These are phyloP conservation scores for Goniozus legneri DNA, from an alignment of 1,140 invertebrate species.

Conservation along the genomic window DNA sequence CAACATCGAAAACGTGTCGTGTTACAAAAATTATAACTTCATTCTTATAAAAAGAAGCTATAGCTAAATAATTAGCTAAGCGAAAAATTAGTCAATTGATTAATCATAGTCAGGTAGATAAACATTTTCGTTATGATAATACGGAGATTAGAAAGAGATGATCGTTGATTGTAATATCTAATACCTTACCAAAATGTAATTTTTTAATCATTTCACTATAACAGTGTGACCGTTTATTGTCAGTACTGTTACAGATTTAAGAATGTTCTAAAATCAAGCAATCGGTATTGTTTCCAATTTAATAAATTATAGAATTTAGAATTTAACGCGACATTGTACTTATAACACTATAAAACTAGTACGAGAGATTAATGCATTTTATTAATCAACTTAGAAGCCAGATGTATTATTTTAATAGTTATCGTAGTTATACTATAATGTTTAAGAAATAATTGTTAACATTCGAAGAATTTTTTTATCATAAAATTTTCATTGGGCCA, in stretches of 20 bases:
- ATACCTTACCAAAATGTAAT: no score
- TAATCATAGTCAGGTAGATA: constrained; percentile 10
- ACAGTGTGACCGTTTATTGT: no score
- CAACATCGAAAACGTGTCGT: background rate
- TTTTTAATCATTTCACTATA: no score
- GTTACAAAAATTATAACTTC: background rate
- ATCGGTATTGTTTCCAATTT: background rate
- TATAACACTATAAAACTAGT: background rate
- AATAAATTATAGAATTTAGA: background rate
- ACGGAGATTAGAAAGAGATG: background rate
- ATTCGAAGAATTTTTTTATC: constrained; percentile 19
- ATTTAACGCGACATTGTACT: background rate
- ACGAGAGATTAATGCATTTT: constrained; percentile 10
- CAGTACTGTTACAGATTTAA: no score
- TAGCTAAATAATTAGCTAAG: constrained; percentile 4
- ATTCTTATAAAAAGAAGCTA: background rate
- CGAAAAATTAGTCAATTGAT: constrained; percentile 17
- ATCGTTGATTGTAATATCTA: constrained; percentile 2
- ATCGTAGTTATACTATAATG: constrained; percentile 13
- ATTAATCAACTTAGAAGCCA: constrained; percentile 3
- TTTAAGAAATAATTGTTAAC: constrained; percentile 16
- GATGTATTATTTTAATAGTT: constrained; percentile 14
- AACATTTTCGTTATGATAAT: constrained; percentile 9
- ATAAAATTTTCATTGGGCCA: constrained; percentile 12
- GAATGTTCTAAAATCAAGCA: constrained; percentile 1